Base-by-base conservation (phyloP, 2,888 invertebrate species). In the Drosophila ustulata region DNA sequence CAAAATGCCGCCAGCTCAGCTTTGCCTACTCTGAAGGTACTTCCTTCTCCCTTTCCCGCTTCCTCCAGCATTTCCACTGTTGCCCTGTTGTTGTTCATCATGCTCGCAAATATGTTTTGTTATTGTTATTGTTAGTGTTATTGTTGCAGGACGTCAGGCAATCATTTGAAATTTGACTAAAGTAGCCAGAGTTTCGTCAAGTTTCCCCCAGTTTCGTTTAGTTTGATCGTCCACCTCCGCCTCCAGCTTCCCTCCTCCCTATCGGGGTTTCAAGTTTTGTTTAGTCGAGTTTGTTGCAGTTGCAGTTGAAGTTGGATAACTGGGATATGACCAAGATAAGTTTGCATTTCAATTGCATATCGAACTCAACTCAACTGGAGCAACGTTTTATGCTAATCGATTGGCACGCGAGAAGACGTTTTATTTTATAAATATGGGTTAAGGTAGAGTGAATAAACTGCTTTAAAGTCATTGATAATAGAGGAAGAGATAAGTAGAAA, bases 91-190 rank as follows among this genome's bases (percentile, higher is more conserved):
- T 11, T 39, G 56, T 62, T 62, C 55, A 70, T 69, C 70, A 69
- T 39, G 37, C 66, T 28, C 30, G 51, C 59, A 64, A 30, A 64
- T 57, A 43, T 56, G 49, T 50, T 57, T 56, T 26, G 30, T 23
- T 51, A 32, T 37, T 57, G 52, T 45, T 61, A 25, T 34, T 46
- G 52, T 45, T 61, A 25, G 26, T 46, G 52, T 46, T 61, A 32
- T 37, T 46, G 43, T 34, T 46, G 41, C 43, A 43, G 43, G n/a
- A 13, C 43, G 56, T 56, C 43, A 57, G 30, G 57, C 64, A 57
- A 65, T 52, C 65, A 58, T 46, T 51, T 45, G 52, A 70, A 70
- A 70, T 70, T 57, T 70, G 71, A 57, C 63, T 70, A 63, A 70
- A 56, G 43, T 49, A 63, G 47, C 56, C 56, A 43, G 41, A 52